These are phyloP conservation scores for Icerya purchasi DNA, from an alignment of 2,888 invertebrate species.

Conservation along the genomic window DNA sequence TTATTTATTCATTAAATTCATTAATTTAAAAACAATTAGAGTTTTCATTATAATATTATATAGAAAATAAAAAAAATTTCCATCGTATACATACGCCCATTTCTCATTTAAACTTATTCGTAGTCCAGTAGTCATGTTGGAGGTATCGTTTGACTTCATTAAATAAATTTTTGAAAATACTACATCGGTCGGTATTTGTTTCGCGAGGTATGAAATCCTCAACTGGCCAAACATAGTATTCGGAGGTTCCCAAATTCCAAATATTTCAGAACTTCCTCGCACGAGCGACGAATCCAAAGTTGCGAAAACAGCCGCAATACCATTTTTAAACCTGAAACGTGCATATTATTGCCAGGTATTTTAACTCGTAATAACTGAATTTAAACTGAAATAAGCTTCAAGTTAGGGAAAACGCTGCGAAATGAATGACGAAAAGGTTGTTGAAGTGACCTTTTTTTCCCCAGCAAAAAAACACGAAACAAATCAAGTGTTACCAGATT, in stretches of 20 bases:
- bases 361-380: neutral
- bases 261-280: constrained; percentile 12
- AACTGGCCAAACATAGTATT: constrained; percentile 8
- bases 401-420: too few species aligned
- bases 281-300: constrained; percentile 11
- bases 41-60: too few species aligned
- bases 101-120: constrained; percentile 33
- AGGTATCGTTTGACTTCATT: constrained; percentile 32
- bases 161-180: constrained; percentile 16
- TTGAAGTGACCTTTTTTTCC: too few species aligned
- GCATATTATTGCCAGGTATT: neutral
- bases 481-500: constrained; percentile 13
- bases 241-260: constrained; percentile 10
- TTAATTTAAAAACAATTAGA: too few species aligned
- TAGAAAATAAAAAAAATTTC: too few species aligned
- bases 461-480: too few species aligned
- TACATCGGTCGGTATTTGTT: constrained; percentile 8
- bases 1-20: too few species aligned
- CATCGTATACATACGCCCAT: constrained; percentile 31
- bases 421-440: too few species aligned
- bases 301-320: constrained; percentile 11
- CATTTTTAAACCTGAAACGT: constrained; percentile 11
- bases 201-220: constrained; percentile 9
- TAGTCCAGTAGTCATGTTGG: constrained; percentile 31
- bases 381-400: neutral